These are phyloP conservation scores for Styela plicata DNA, from an alignment of 23 tunicate genomes.

Conservation along the genomic window DNA sequence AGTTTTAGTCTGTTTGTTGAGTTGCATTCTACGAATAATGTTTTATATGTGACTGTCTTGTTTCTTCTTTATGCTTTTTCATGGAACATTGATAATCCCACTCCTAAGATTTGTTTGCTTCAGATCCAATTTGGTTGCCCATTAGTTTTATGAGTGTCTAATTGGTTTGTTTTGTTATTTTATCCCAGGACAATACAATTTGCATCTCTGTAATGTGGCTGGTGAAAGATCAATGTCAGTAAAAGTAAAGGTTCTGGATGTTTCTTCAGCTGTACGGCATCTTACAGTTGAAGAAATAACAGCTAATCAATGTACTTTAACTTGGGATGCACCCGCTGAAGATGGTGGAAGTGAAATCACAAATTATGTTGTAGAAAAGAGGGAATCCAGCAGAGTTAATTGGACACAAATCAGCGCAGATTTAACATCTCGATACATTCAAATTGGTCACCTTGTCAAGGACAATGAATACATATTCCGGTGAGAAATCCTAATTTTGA, in stretches of 20 bases:
- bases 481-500: too few relatives aligned
- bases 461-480: slow-evolving; percentile 88
- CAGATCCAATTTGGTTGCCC: too few relatives aligned
- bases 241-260: slow-evolving; percentile 81
- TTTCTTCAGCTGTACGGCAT: slow-evolving; percentile 76
- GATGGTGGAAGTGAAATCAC: slow-evolving; percentile 90
- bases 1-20: too few relatives aligned
- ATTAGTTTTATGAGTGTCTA: too few relatives aligned
- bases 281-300: slow-evolving; percentile 57
- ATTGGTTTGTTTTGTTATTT: too few relatives aligned
- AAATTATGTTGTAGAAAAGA: slow-evolving; percentile 81
- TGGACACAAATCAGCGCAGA: slow-evolving; percentile 87
- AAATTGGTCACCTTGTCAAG: slow-evolving; percentile 68
- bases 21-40: too few relatives aligned
- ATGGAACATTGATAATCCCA: too few relatives aligned
- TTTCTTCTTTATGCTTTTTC: too few relatives aligned
- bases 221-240: slow-evolving; percentile 74
- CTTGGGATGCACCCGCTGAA: slow-evolving; percentile 80
- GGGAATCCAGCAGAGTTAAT: slow-evolving; percentile 62
- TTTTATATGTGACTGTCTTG: too few relatives aligned
- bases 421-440: slow-evolving; percentile 57
- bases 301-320: slow-evolving; percentile 66
- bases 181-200: slow-evolving; percentile 59
- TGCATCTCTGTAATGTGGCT: slow-evolving; percentile 76
- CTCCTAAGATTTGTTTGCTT: too few relatives aligned